Evolutionary conservation across 2,888 invertebrate species (phyloP).

Genomic region (Mayetiola destructor): DNA sequence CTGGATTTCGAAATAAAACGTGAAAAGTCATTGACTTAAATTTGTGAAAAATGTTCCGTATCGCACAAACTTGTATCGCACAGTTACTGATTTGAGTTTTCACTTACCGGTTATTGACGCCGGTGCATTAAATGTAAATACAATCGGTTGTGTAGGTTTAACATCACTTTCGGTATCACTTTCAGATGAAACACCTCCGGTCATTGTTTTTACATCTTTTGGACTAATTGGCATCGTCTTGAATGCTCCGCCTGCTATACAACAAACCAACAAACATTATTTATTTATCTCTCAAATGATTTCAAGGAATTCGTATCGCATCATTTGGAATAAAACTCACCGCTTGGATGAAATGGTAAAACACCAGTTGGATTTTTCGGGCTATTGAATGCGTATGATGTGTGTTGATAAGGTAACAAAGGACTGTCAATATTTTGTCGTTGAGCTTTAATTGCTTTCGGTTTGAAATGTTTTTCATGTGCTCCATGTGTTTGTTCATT

Average conservation of each 20-base stretch:
- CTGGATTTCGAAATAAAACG: background rate
- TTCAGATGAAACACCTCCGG: slow-evolving; percentile 3
- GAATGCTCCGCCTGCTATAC: slow-evolving; percentile 61
- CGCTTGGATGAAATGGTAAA: slow-evolving; percentile 78
- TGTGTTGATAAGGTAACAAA: slow-evolving; percentile 31
- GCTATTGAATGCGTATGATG: slow-evolving; percentile 44
- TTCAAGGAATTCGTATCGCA: background rate
- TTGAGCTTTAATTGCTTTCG: slow-evolving; percentile 76
- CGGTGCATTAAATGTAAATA: slow-evolving; percentile 11
- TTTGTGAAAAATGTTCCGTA: too few species aligned
- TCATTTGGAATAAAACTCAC: slow-evolving; percentile 28
- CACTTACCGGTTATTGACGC: slow-evolving; percentile 15
- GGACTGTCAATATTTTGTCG: slow-evolving; percentile 39
- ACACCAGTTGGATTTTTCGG: slow-evolving; percentile 70
- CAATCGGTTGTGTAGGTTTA: slow-evolving; percentile 18
- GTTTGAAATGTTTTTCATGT: slow-evolving; percentile 63
- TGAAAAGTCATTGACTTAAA: too few species aligned
- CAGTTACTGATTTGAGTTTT: background rate
- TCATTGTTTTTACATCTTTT: slow-evolving; percentile 32
- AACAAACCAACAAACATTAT: background rate
- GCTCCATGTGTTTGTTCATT: background rate
- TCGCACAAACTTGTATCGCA: too few species aligned
- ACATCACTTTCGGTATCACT: background rate
- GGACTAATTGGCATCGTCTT: slow-evolving; percentile 64
- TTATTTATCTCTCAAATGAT: background rate